Evolutionary conservation across 2,888 invertebrate genomes (phyloP).

Genomic region (Hanleya hanleyi): DNA sequence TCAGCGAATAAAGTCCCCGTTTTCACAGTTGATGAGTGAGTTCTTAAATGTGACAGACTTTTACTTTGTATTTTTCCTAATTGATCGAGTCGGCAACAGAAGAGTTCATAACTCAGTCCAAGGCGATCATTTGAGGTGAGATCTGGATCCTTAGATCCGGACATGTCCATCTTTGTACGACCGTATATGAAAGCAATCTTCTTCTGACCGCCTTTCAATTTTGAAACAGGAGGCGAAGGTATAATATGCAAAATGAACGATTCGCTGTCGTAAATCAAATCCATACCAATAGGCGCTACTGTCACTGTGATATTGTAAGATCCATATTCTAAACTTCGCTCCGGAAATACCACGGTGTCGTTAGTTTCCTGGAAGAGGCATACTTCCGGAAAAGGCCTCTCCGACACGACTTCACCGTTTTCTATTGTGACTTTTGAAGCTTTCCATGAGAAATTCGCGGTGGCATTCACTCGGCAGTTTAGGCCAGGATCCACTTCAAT

Average conservation of each 20-base stretch:
- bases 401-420: slow-evolving; percentile 43
- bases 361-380: slow-evolving; percentile 45
- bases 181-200: slow-evolving; percentile 54
- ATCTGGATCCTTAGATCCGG: slow-evolving; percentile 59
- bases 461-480: slow-evolving; percentile 34
- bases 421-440: slow-evolving; percentile 38
- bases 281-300: slow-evolving; percentile 49
- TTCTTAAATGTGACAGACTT: slow-evolving; percentile 28
- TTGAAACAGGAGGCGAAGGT: slow-evolving; percentile 56
- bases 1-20: slow-evolving; percentile 49
- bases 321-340: slow-evolving; percentile 54
- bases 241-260: slow-evolving; percentile 44
- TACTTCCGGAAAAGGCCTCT: slow-evolving; percentile 46
- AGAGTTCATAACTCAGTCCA: slow-evolving; percentile 57
- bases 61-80: slow-evolving; percentile 18
- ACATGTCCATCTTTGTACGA: slow-evolving; percentile 54
- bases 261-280: slow-evolving; percentile 37
- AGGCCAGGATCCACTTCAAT: slow-evolving; percentile 43
- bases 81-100: slow-evolving; percentile 47
- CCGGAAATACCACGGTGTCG: slow-evolving; percentile 43
- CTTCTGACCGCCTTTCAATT: slow-evolving; percentile 51
- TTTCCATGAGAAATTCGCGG: slow-evolving; percentile 55
- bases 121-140: slow-evolving; percentile 44
- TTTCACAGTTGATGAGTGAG: slow-evolving; percentile 39
- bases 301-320: slow-evolving; percentile 58